Evolutionary conservation across 2,888 invertebrate genomes (phyloP), one percentile per base, ranked within the genome.

Genomic region (Tachina lurida): DNA sequence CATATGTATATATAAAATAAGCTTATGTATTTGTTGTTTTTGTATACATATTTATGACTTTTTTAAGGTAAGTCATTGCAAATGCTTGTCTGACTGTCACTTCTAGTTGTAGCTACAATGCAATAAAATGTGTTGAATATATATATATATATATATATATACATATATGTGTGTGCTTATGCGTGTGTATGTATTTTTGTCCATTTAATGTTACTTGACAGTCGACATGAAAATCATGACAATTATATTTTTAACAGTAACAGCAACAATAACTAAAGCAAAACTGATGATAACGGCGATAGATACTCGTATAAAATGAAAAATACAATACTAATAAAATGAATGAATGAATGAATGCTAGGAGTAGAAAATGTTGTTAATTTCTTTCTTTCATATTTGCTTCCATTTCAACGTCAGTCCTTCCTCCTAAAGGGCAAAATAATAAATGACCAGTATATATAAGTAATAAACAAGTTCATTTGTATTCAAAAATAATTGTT

Each of bases 221-320:
- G 87, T 84, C 84, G 87, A 87, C 84, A 84, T 79, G 73, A 87
- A 87, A 87, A 87, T 87, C 79, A 84, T 78, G 82, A 87, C 79
- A 79, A 87, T 85, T 81, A 78, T 79, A 74, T 79, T 74, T 56
- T 67, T 17, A 70, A 73, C 12, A 70, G 54, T 31, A 75, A 73
- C 12, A 70, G 58, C 45, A 71, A 76, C 65, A 65, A 73, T n/a
- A 75, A 12, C 45, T 75, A 41, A 22, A 75, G 41, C 41, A 22
- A 71, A 60, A 73, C 45, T 39, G 49, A 71, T 67, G n/a, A 47
- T 47, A 76, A 63, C 56, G 41, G 17, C 52, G 49, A 71, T 71
- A 63, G 65, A 71, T 71, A n/a, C n/a, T n/a, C n/a, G n/a, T n/a
- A 12, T 63, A 31, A 58, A 56, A 39, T 22, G 39, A 70, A 65